phyloP scores from a whole-genome alignment of 2,113 vertebrate species.

The Irena cyanogastra region DNA sequence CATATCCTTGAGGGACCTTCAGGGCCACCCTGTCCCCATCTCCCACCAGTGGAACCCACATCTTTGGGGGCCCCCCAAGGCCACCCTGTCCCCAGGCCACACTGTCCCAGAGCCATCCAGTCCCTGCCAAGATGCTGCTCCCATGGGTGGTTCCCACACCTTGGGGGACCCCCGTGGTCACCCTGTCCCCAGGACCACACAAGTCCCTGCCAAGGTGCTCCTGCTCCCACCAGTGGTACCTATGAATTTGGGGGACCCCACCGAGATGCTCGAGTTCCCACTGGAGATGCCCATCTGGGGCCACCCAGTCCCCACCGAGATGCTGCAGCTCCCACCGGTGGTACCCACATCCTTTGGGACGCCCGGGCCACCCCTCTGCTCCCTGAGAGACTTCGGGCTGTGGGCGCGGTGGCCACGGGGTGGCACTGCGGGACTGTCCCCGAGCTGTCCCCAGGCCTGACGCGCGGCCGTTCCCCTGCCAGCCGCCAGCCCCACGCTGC shows the following conservation, averaged over 20 bases:
- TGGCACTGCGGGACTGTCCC: constrained; percentile 40
- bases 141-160: neutral
- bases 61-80: neutral
- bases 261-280: neutral
- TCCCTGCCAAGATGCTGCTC: neutral
- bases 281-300: neutral
- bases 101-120: neutral
- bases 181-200: neutral
- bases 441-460: neutral
- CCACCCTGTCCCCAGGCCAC: neutral
- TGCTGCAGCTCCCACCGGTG: neutral
- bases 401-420: neutral
- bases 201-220: neutral
- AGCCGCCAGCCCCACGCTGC: constrained; percentile 83
- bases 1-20: neutral
- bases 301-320: neutral
- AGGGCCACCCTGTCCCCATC: neutral
- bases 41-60: neutral
- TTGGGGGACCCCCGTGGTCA: neutral
- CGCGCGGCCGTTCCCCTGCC: neutral
- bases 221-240: neutral
- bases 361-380: neutral
- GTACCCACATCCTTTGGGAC: neutral
- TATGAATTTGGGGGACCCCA: neutral
- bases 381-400: neutral